These are phyloP conservation scores for Melieria crassipennis DNA, from an alignment of 2,888 invertebrate genomes.

Conservation along the genomic window DNA sequence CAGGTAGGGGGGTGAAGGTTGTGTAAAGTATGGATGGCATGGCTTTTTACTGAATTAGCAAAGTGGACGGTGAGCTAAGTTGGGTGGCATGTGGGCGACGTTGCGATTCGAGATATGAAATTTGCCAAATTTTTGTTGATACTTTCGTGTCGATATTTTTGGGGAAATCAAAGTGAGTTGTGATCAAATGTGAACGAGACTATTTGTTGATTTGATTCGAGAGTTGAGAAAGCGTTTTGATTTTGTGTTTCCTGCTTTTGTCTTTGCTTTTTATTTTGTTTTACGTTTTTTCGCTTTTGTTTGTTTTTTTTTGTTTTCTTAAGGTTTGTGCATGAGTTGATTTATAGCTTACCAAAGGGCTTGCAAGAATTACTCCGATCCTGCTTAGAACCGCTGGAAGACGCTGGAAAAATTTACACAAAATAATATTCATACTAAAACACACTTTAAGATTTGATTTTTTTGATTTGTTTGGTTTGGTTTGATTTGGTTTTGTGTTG, in stretches of 20 bases:
- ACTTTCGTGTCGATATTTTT: too few species aligned
- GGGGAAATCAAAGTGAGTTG: too few species aligned
- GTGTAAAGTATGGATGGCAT: too few species aligned
- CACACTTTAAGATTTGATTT: conserved; percentile 59
- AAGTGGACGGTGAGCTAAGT: too few species aligned
- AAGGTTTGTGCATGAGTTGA: conserved; percentile 59
- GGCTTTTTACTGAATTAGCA: too few species aligned
- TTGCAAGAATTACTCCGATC: conserved; percentile 96
- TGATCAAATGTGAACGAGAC: too few species aligned
- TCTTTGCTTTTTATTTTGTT: conserved; percentile 21
- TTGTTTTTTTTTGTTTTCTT: conserved; percentile 14
- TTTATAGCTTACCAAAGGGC: conserved; percentile 86
- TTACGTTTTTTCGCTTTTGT: conserved; percentile 32
- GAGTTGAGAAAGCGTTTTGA: conserved; percentile 30
- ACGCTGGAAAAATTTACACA: conserved; percentile 79
- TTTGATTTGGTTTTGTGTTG: conserved; percentile 9
- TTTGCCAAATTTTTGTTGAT: too few species aligned
- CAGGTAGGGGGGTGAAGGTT: too few species aligned
- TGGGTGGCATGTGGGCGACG: too few species aligned
- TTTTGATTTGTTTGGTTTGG: conserved; percentile 45
- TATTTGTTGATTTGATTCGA: conserved; percentile 40
- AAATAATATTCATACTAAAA: conserved; percentile 66
- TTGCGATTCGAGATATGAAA: too few species aligned
- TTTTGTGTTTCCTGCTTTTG: conserved; percentile 35
- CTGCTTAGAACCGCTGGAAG: conserved; percentile 95